phyloP scores from a whole-genome alignment of 2,113 vertebrate genomes.

The Lampris incognitus region DNA sequence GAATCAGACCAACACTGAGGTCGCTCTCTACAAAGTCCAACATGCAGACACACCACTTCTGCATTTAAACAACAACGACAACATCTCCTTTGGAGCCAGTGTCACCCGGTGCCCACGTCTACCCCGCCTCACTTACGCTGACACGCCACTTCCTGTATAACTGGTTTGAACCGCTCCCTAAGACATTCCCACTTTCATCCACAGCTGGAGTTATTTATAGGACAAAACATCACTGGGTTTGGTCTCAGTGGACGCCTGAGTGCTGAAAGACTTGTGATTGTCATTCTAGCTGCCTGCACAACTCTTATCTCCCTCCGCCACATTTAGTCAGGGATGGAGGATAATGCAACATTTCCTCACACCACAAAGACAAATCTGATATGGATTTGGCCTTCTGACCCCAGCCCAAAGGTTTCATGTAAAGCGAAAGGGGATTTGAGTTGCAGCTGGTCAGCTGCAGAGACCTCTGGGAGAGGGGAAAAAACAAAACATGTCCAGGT shows the following conservation, averaged over 20 bases:
- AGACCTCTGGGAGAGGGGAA: constrained; percentile 8
- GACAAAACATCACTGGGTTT: constrained; percentile 59
- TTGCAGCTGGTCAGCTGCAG: constrained; percentile 3
- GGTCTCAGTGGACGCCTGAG: constrained; percentile 46
- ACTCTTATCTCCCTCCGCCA: constrained; percentile 23
- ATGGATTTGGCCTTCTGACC: constrained; percentile 60
- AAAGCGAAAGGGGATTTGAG: constrained; percentile 21
- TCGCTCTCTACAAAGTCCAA: constrained; percentile 24
- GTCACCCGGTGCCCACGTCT: constrained; percentile 55
- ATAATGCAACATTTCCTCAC: constrained; percentile 12
- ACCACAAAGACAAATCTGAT: constrained; percentile 49
- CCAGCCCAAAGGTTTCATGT: constrained; percentile 21
- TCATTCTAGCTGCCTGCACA: constrained; percentile 26
- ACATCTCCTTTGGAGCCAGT: constrained; percentile 31
- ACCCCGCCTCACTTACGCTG: constrained; percentile 13
- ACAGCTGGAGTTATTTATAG: constrained; percentile 66
- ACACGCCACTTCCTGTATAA: constrained; percentile 35
- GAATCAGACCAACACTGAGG: neutral
- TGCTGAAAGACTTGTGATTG: constrained; percentile 50
- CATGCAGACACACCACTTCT: constrained; percentile 28
- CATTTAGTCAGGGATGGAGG: neutral
- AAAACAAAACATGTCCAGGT: constrained; percentile 37
- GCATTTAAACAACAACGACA: constrained; percentile 7
- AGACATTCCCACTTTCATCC: constrained; percentile 60
- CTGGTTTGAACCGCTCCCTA: constrained; percentile 47